Evolutionary conservation across 2,888 invertebrate species (phyloP).

Genomic region (Leistus spinibarbis): DNA sequence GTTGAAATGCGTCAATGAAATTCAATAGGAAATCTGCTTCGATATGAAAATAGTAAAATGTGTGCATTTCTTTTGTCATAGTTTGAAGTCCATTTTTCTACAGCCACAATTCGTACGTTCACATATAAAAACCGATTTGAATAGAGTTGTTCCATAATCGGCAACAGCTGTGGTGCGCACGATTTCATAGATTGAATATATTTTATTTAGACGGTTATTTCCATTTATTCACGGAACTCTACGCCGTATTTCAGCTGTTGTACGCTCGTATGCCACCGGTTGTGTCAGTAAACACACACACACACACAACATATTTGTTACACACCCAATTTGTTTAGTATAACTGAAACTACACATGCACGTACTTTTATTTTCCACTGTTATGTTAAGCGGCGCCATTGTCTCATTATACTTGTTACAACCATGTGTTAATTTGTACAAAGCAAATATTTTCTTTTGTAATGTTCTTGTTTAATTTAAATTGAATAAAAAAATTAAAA

Average conservation of each 20-base stretch:
- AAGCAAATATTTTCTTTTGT: conserved; percentile 13
- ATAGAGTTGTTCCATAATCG: conserved; percentile 35
- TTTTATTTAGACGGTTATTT: conserved; percentile 36
- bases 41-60: background rate
- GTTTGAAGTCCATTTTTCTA: too few relatives aligned
- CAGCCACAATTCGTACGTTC: background rate
- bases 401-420: conserved; percentile 14
- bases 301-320: background rate
- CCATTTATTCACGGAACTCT: background rate
- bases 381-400: conserved; percentile 12
- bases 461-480: conserved; percentile 5
- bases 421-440: conserved; percentile 16
- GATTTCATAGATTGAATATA: conserved; percentile 37
- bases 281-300: background rate
- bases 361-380: background rate
- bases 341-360: background rate
- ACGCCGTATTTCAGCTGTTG: background rate
- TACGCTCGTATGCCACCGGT: background rate
- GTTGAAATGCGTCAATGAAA: too few relatives aligned
- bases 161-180: conserved; percentile 24
- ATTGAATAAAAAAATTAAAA: background rate
- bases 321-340: background rate
- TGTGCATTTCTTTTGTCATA: background rate
- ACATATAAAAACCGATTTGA: conserved; percentile 36
- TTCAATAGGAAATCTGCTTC: too few relatives aligned